These are phyloP conservation scores for Rhynchotus rufescens DNA, from an alignment of 2,797 vertebrate species.

Conservation along the genomic window DNA sequence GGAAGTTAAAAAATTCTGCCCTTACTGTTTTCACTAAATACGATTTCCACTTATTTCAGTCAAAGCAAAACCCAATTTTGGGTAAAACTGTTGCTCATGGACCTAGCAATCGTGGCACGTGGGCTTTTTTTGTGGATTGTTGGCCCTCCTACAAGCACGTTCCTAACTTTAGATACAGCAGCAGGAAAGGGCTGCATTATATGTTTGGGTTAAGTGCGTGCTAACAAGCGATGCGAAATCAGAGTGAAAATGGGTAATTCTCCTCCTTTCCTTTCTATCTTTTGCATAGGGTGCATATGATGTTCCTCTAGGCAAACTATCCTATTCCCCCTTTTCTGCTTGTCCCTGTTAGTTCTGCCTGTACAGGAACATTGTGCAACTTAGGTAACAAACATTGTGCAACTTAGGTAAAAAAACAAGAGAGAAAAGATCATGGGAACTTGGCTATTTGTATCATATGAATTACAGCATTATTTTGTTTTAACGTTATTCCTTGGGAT, in stretches of 20 bases:
- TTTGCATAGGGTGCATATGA: not conserved
- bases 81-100: not conserved
- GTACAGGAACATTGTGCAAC: not conserved
- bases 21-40: slow-evolving; percentile 48
- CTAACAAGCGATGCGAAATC: not conserved
- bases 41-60: slow-evolving; percentile 41
- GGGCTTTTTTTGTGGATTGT: not conserved
- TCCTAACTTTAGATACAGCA: not conserved
- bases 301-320: not conserved
- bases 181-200: not conserved
- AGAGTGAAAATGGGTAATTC: not conserved
- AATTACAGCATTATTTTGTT: not conserved
- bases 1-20: slow-evolving; percentile 38
- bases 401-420: not conserved
- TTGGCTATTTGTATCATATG: not conserved
- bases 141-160: not conserved
- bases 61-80: slow-evolving; percentile 29
- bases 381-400: not conserved
- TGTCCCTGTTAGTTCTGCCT: not conserved
- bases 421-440: not conserved
- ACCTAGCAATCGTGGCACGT: not conserved
- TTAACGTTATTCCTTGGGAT: slow-evolving; percentile 8
- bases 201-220: not conserved
- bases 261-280: not conserved
- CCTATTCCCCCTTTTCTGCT: not conserved